phyloP scores from a whole-genome alignment of 2,113 vertebrate genomes.

The Gobio gobio region DNA sequence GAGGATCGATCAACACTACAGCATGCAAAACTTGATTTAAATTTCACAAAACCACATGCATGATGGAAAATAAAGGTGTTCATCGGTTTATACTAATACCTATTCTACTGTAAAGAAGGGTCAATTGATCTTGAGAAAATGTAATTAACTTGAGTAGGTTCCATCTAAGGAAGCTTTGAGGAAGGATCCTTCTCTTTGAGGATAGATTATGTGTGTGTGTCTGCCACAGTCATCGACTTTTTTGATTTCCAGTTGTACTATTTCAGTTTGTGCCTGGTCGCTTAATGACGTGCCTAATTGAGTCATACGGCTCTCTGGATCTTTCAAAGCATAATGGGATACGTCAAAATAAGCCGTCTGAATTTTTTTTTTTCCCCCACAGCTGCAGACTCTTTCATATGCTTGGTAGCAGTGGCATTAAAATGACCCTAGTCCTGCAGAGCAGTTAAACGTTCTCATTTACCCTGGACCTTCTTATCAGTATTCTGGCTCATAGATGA shows the following conservation, averaged over 20 bases:
- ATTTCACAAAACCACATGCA: not conserved
- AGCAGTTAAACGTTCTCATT: constrained; percentile 47
- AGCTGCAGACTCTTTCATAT: constrained; percentile 34
- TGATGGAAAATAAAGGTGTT: not conserved
- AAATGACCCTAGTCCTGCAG: constrained; percentile 47
- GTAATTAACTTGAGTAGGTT: constrained; percentile 43
- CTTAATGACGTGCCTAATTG: not conserved
- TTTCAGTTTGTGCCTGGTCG: not conserved
- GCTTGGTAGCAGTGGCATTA: constrained; percentile 46
- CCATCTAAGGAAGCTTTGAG: constrained; percentile 29
- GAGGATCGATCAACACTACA: not conserved
- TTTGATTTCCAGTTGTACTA: constrained; percentile 24
- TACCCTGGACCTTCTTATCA: constrained; percentile 51
- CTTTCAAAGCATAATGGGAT: constrained; percentile 40
- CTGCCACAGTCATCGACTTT: constrained; percentile 12
- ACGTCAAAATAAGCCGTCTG: constrained; percentile 34
- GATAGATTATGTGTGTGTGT: constrained; percentile 27
- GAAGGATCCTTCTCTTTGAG: constrained; percentile 28
- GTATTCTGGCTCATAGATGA: constrained; percentile 24
- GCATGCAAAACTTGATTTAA: not conserved
- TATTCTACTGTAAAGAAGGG: constrained; percentile 22
- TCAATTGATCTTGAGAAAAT: constrained; percentile 18
- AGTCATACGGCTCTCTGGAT: constrained; percentile 21
- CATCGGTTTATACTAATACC: not conserved
- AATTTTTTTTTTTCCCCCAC: constrained; percentile 14